Evolutionary conservation across 2,888 invertebrate genomes (phyloP), one percentile per base, ranked within the genome.

Genomic region (Oligia strigilis): DNA sequence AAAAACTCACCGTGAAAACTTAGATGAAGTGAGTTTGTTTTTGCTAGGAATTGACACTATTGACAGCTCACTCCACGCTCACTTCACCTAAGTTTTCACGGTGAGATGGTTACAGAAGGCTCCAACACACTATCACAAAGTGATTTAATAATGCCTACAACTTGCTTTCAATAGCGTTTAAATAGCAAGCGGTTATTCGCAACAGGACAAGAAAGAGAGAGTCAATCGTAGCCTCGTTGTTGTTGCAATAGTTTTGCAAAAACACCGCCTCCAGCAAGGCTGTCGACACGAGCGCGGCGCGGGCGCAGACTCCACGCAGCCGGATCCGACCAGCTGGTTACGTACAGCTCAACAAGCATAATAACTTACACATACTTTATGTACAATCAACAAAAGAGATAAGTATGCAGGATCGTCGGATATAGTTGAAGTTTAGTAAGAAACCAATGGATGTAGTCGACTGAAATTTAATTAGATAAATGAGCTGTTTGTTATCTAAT

Each of bases 161-260:
- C 46, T 79, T 77, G 75, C 71, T 88, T 80, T 86, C 77, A 81
- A 80, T 83, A 75, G 64, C 77, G 75, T 82, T 78, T 87, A 74
- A 87, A 84, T 86, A 90, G 87, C 86, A 87, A 87, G 88, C 88
- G 77, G 90, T 89, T 91, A 90, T 90, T 93, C 89, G 91, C 90
- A 92, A 92, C 86, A 89, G 84, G 89, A 88, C 89, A 88, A 89
- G 90, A 93, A 93, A 93, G 93, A 93, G 94, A 94, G 94, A 95
- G 94, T 92, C 88, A 90, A 90, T 89, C 89, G 87, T 91, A 84
- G 90, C 87, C 88, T 91, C 85, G 92, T 92, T 94, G 94, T 93
- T 93, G 96, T 93, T 93, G 96, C 94, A 95, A 96, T 91, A 91
- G 94, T 94, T 95, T 95, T 95, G 95, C 95, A 94, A 94, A 95